A percentile compares a stretch with the other conserved stretches of the same genome.
Conservation (phyloP, 2,797 vertebrate species). For the Melanitta fusca region DNA sequence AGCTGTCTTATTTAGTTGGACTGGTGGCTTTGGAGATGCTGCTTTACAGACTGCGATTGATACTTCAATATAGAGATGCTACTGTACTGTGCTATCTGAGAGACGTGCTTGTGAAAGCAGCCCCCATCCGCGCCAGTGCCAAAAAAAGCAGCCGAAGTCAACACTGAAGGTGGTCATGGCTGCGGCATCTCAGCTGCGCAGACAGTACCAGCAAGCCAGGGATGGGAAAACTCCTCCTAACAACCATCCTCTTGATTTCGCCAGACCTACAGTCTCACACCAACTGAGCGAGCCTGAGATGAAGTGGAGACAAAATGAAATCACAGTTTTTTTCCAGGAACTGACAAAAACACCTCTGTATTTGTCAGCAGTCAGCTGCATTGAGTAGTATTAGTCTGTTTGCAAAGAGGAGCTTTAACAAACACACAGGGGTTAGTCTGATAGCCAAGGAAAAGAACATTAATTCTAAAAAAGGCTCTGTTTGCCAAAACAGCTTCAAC, state of each 20-base stretch:
- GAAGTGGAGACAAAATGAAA: slow-evolving; percentile 35
- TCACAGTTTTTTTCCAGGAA: slow-evolving; percentile 27
- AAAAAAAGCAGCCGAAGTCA: slow-evolving; percentile 41
- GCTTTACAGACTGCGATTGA: background rate
- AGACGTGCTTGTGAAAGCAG: background rate
- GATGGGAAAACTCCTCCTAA: slow-evolving; percentile 40
- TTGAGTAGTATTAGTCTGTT: background rate
- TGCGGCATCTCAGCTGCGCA: background rate
- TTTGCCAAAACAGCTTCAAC: background rate
- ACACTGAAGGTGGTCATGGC: background rate
- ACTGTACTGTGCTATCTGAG: background rate
- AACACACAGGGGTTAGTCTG: background rate
- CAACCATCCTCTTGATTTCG: slow-evolving; percentile 55
- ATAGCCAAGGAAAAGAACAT: background rate
- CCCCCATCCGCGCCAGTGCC: background rate
- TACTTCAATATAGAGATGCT: background rate
- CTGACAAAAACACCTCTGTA: slow-evolving; percentile 50
- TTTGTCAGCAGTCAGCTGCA: slow-evolving; percentile 36
- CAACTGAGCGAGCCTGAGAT: background rate
- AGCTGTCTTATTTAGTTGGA: background rate
- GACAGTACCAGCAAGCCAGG: background rate
- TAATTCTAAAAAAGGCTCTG: background rate
- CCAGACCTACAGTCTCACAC: slow-evolving; percentile 42
- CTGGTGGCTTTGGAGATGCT: background rate
- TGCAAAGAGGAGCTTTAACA: background rate